phyloP scores from a whole-genome alignment of 2,888 invertebrate genomes.

The Trilocha varians region DNA sequence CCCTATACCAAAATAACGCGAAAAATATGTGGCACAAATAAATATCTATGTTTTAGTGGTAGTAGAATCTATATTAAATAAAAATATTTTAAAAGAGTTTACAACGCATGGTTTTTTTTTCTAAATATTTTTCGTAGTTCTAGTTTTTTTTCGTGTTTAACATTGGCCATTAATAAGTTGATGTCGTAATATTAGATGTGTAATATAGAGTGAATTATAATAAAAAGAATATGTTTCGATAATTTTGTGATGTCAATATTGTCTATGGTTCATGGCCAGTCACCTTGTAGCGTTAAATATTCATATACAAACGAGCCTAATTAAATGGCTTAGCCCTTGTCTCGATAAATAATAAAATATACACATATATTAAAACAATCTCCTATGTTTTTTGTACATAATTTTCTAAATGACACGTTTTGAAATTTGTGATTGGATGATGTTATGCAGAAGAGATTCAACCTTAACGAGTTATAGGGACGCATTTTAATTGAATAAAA shows the following conservation, averaged over 20 bases:
- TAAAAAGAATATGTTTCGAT: slow-evolving; percentile 35
- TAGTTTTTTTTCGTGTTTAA: slow-evolving; percentile 43
- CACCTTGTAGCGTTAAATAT: slow-evolving; percentile 8
- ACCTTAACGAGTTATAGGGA: background rate
- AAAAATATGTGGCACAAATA: background rate
- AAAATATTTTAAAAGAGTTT: too few relatives aligned
- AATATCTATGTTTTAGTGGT: background rate
- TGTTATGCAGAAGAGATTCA: too few relatives aligned
- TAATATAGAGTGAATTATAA: slow-evolving; percentile 55
- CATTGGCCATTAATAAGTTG: slow-evolving; percentile 50
- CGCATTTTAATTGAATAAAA: too few relatives aligned
- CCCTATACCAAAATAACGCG: background rate
- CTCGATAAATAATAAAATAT: slow-evolving; percentile 8
- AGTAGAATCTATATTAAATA: background rate
- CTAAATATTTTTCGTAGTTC: slow-evolving; percentile 41
- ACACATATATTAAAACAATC: slow-evolving; percentile 3
- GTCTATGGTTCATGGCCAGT: slow-evolving; percentile 28
- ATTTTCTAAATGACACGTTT: slow-evolving; percentile 27
- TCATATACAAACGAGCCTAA: slow-evolving; percentile 24
- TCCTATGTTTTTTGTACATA: slow-evolving; percentile 41
- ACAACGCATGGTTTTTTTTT: too few relatives aligned
- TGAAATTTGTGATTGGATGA: too few relatives aligned
- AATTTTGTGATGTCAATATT: slow-evolving; percentile 33
- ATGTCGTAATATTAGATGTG: slow-evolving; percentile 63
- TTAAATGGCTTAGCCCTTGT: slow-evolving; percentile 17